Evolutionary conservation across 2,113 vertebrate species (phyloP), one percentile per base, ranked within the genome.

Genomic region (Catharus minimus): DNA sequence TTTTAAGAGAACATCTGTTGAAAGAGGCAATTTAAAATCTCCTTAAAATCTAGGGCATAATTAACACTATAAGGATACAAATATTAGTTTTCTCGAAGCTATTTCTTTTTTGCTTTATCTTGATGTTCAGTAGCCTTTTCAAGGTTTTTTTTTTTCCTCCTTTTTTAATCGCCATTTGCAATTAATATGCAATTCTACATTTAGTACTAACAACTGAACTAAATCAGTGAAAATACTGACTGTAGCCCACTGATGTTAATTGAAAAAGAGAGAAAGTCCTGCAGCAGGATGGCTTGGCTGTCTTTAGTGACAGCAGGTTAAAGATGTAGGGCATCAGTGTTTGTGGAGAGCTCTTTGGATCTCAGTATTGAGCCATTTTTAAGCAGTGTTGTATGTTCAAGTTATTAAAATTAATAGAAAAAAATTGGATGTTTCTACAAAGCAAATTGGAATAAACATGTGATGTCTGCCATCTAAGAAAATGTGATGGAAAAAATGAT

Each of bases 1-100:
- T 96, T 97, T 96, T 96, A 97, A 93, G 92, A 96, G 96, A 97
- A 85, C 96, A 97, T 97, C 96, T 97, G 97, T 97, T 98, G 91
- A 96, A 97, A 97, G 92, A 94, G 90, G 95, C 91, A 97, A 95
- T 97, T 97, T 97, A 89, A 95, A 96, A 95, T 96, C 96, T 97
- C 95, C 94, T 97, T 96, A 97, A 97, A 97, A 97, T 96, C 94
- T 38, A 74, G 79, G 95, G 95, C 95, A 95, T 97, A 97, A 97
- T 97, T 97, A 98, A 97, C 94, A 90, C 97, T 97, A 88, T 85
- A 90, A 94, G 93, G 96, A 96, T 96, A 95, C 95, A 96, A 96
- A 96, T 97, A 97, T 97, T 97, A 94, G 96, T 97, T 97, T 97
- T 97, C 96, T 95, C 92, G 89, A 95, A 97, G 94, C 91, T 82